phyloP scores from a whole-genome alignment of 1,140 invertebrate species.

The Branchinecta lynchi region DNA sequence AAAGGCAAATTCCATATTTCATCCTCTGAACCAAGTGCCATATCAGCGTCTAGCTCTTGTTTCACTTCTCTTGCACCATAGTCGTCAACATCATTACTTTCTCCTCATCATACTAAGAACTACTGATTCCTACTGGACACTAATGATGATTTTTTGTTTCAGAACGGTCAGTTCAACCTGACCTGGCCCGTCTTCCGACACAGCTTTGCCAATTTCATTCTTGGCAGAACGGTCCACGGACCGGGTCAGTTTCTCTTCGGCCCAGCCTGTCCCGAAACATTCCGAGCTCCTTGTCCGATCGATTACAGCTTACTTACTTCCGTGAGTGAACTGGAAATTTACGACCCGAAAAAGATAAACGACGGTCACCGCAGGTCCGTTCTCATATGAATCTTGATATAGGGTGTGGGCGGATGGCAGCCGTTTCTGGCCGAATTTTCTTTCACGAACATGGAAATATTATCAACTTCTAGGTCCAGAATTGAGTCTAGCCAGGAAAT shows the following conservation, averaged over 20 bases:
- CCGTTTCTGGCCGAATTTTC: no score
- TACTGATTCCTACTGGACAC: no score
- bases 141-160: conserved; percentile 27
- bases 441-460: no score
- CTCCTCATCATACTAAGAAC: no score
- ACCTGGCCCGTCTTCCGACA: conserved; percentile 45
- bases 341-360: conserved; percentile 41
- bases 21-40: no score
- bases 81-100: no score
- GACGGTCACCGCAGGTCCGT: conserved; percentile 47
- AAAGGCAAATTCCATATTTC: no score
- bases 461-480: no score
- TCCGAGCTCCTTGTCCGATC: conserved; percentile 45
- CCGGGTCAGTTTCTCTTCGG: conserved; percentile 53
- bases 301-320: conserved; percentile 55
- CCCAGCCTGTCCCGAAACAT: conserved; percentile 38
- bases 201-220: conserved; percentile 51
- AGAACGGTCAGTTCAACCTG: conserved; percentile 48
- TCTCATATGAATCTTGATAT: conserved; percentile 32
- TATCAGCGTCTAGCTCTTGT: no score
- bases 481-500: no score
- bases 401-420: no score
- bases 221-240: conserved; percentile 51
- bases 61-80: no score
- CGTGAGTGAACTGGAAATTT: conserved; percentile 47